Evolutionary conservation across 2,113 vertebrate species (phyloP), one percentile per base, ranked within the genome.

Genomic region (Hymenochirus boettgeri): DNA sequence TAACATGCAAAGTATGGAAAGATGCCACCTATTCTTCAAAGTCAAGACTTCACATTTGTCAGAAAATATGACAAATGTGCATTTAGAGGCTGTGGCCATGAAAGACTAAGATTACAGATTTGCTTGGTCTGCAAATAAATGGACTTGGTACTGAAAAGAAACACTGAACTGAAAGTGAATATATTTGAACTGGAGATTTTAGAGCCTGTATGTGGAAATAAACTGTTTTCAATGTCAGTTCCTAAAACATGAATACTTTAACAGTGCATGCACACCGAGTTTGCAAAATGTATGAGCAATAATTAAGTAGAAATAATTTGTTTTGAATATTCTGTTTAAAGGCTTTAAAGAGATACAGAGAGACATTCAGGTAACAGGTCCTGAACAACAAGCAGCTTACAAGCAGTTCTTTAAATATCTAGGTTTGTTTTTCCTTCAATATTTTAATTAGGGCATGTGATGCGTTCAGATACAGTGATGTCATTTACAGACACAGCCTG

Each of bases 1-100:
- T 99, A 70, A 88, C 92, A 62, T 99, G 95, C 82, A 99, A 96
- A 90, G 91, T 95, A 72, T 97, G 96, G 95, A 97, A 96, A 84
- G 95, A 99, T 57, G 92, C 94, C 12, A 97, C 93, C 62, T 94
- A 93, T 53, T 95, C 91, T 59, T 95, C 94, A 75, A 97, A 92
- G 84, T 95, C 95, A 79, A 91, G 95, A 79, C 94, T 99, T 70
- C 95, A 99, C 0, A 91, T 96, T 82, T 99, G 95, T 82, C 95
- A 99, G 82, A 97, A 89, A 80, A 73, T 29, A 5, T 69, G 27
- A 60, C 13, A 42, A 15, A 31, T 23, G 1, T 26, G 42, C 13
- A 4, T 21, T 21, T 23, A 25, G 54, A 27, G 39, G 35, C 24
- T 22, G 13, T 58, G 51, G 31, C 25, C 21, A 37, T 4, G 51